A percentile compares a stretch with the other conserved stretches of the same genome.
Conservation (phyloP, 2,113 vertebrate genomes). For the Takifugu flavidus region DNA sequence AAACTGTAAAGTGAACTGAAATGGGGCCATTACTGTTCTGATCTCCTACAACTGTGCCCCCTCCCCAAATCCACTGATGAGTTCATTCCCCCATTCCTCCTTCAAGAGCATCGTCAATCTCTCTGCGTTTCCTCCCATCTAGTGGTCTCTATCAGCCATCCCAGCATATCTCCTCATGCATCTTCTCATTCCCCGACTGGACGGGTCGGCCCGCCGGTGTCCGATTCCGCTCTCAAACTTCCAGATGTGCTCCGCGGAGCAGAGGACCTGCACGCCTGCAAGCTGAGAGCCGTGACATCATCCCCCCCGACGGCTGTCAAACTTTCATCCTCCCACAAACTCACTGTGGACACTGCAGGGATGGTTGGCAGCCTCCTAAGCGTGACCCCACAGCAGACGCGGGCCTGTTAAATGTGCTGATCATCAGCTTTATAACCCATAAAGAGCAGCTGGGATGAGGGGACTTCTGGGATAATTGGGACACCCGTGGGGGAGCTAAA, state of each 20-base stretch:
- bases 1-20: too few species aligned
- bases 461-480: conserved; percentile 45
- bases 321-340: conserved; percentile 55
- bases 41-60: background rate
- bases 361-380: conserved; percentile 22
- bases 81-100: conserved; percentile 10
- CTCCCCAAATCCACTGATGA: conserved; percentile 18
- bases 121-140: conserved; percentile 5
- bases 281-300: conserved; percentile 66
- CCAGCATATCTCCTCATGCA: conserved; percentile 15
- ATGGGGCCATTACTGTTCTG: background rate
- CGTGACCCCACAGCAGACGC: conserved; percentile 12
- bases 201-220: conserved; percentile 31
- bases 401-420: conserved; percentile 43
- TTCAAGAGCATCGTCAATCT: conserved; percentile 26
- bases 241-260: conserved; percentile 70
- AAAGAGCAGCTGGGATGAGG: conserved; percentile 37
- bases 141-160: conserved; percentile 26
- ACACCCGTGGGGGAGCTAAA: conserved; percentile 52
- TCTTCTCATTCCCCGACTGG: conserved; percentile 48
- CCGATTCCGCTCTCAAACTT: conserved; percentile 47
- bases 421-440: conserved; percentile 27
- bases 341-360: conserved; percentile 20
- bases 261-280: conserved; percentile 26
- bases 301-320: conserved; percentile 50